phyloP scores from a whole-genome alignment of 2,888 invertebrate genomes.

The Sminthurides aquaticus region DNA sequence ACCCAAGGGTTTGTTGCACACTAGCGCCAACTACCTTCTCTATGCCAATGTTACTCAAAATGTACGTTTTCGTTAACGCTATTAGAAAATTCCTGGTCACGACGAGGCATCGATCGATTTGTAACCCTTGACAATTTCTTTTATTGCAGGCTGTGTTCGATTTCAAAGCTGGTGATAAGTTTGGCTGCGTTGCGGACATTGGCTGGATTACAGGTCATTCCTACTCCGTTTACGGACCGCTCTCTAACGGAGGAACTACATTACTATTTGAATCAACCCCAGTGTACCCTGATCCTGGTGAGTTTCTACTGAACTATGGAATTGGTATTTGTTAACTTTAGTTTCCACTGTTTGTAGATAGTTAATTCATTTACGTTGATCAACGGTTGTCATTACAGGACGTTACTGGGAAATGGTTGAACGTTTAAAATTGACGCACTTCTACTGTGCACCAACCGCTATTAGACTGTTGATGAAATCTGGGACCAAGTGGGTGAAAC shows the following conservation, averaged over 20 bases:
- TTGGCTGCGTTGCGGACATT: conserved; percentile 52
- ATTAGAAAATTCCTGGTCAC: not conserved
- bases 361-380: not conserved
- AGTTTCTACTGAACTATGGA: not conserved
- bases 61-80: conserved; percentile 44
- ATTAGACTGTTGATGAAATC: conserved; percentile 49
- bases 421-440: conserved; percentile 49
- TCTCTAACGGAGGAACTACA: conserved; percentile 50
- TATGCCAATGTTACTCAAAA: conserved; percentile 49
- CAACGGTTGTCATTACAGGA: conserved; percentile 44
- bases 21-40: conserved; percentile 50
- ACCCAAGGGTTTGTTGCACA: conserved; percentile 51
- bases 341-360: not conserved
- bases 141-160: conserved; percentile 49
- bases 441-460: conserved; percentile 52
- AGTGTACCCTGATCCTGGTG: conserved; percentile 50
- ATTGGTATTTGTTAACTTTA: conserved; percentile 4
- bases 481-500: conserved; percentile 47
- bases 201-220: conserved; percentile 51
- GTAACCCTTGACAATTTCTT: conserved; percentile 40
- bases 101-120: not conserved
- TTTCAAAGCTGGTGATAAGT: conserved; percentile 47
- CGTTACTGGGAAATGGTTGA: conserved; percentile 52
- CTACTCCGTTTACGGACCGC: conserved; percentile 52
- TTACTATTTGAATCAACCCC: conserved; percentile 52